Base-by-base conservation (phyloP, 2,888 invertebrate species). In the Rugalucina vietnamica region DNA sequence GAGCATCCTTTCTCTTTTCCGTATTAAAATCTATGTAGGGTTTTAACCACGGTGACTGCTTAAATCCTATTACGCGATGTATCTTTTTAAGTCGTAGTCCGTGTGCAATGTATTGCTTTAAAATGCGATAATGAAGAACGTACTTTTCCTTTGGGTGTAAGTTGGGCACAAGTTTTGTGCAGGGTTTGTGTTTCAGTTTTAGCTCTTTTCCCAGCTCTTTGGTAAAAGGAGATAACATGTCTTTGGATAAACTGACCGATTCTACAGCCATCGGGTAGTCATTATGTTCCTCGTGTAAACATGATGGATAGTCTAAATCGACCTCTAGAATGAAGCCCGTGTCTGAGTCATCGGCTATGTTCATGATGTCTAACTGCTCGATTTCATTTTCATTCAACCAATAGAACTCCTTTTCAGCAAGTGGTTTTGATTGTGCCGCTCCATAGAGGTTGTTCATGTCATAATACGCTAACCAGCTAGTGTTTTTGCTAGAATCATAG, bases 61-160 rank as follows among this genome's bases (percentile, higher is more conserved):
- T 81, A 82, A 95, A 95, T 82, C 90, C 69, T 32, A 94, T 76
- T 14, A 91, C 89, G 70, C 92, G 76, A 91, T 92, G 90, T 14
- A 93, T 90, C 74, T 89, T 92, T 12, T 32, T 65, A 18, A 65
- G 18, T 34, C 34, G 34, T 34, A 65, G 29, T 10, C 65, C 65
- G 21, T 65, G 65, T 21, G 65, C 32, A 14, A 65, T 3, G 21
- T 34, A 65, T 8, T 65, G 34, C 29, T 65, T 65, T 34, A 65
- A n/a, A 65, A 34, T 65, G 12, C 34, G 32, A 4, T 10, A 34
- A 18, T 65, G 65, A 65, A 65, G 65, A 34, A 65, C 18, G 21
- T 65, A 65, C 1, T 65, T 32, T 65, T 1, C 18, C 65, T 65
- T 65, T 18, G 3, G 18, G 34, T 34, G 24, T 4, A 65, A 29